Evolutionary conservation across 2,113 vertebrate genomes (phyloP).

Genomic region (Platichthys stellatus): DNA sequence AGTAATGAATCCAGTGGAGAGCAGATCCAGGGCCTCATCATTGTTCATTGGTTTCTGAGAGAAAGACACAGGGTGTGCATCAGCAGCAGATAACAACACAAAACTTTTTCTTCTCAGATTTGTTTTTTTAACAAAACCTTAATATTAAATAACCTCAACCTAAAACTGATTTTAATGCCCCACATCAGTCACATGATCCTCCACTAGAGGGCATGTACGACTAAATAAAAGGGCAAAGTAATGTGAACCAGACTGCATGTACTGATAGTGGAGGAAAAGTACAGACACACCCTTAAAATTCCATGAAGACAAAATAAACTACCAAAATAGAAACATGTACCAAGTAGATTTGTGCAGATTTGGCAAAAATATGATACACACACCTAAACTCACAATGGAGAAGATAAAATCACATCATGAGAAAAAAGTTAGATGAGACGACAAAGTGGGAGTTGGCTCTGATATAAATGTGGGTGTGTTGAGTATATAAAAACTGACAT

Average conservation of each 20-base stretch:
- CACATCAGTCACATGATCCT: neutral
- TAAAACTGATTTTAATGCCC: neutral
- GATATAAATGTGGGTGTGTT: conserved; percentile 54
- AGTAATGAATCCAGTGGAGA: conserved; percentile 71
- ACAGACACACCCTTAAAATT: conserved; percentile 78
- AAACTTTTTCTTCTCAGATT: neutral
- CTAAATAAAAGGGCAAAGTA: conserved; percentile 29
- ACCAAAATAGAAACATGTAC: neutral
- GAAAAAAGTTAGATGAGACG: neutral
- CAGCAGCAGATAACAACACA: neutral
- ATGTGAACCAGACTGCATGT: conserved; percentile 51
- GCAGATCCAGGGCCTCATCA: conserved; percentile 77
- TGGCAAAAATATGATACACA: neutral
- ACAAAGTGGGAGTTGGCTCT: conserved; percentile 36
- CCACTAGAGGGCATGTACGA: conserved; percentile 71
- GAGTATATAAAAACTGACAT: conserved; percentile 14
- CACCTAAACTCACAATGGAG: conserved; percentile 26
- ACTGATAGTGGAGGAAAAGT: conserved; percentile 58
- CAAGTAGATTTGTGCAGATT: neutral
- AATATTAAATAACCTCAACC: too few relatives aligned
- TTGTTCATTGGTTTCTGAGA: conserved; percentile 76
- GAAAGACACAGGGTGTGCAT: neutral
- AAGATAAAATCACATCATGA: conserved; percentile 4
- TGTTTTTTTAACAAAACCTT: neutral
- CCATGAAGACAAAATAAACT: conserved; percentile 18